Conservation (phyloP, 2,113 vertebrate genomes). For the Prochilodus magdalenae region DNA sequence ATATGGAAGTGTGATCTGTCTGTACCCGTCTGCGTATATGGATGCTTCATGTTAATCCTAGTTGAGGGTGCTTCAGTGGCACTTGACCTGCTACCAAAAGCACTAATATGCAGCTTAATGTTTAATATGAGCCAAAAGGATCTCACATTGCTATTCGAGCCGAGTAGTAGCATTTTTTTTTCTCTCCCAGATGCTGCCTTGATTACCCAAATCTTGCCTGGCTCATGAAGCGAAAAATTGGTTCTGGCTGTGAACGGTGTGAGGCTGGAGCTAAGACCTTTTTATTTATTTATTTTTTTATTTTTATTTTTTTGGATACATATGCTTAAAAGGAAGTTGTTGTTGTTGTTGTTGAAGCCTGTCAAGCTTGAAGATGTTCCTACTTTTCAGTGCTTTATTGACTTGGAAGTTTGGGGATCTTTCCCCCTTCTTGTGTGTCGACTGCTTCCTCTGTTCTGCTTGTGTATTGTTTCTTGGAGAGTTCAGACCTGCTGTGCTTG, state of each 20-base stretch:
- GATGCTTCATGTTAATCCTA: background rate
- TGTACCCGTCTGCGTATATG: background rate
- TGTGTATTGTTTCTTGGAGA: background rate
- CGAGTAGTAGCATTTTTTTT: constrained; percentile 11
- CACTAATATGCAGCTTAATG: background rate
- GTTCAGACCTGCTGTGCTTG: background rate
- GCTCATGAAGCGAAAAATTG: constrained; percentile 27
- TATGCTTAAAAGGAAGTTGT: background rate
- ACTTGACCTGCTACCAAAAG: background rate
- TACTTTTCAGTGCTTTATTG: background rate
- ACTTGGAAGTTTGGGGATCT: background rate
- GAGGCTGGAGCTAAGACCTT: background rate
- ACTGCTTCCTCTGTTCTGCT: too few species aligned
- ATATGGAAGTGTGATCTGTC: background rate
- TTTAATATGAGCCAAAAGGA: background rate
- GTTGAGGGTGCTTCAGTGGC: background rate
- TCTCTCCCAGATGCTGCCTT: background rate
- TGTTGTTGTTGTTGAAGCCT: background rate
- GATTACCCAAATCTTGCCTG: constrained; percentile 30
- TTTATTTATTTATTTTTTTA: too few species aligned
- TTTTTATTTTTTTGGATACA: too few species aligned
- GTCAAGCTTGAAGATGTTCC: background rate
- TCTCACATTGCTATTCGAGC: background rate
- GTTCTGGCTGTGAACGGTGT: constrained; percentile 21
- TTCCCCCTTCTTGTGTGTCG: background rate